Evolutionary conservation across 2,797 vertebrate genomes (phyloP).

Genomic region (Pampus argenteus): DNA sequence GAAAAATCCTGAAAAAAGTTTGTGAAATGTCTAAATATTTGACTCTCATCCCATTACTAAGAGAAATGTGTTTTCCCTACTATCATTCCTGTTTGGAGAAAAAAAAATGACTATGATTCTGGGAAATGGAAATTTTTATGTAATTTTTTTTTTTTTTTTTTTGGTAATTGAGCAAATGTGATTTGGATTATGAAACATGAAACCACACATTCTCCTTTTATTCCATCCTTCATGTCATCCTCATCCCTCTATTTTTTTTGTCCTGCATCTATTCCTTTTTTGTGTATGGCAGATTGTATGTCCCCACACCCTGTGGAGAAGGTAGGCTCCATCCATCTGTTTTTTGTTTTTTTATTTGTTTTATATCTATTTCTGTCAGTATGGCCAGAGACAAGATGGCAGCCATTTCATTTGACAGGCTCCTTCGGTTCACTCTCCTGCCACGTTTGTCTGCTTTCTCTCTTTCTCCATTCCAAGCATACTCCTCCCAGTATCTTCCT

Average conservation of each 20-base stretch:
- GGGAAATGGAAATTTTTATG: constrained; percentile 79
- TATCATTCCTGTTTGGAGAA: constrained; percentile 81
- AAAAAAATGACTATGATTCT: constrained; percentile 75
- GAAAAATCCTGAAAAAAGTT: constrained; percentile 85
- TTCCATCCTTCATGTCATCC: constrained; percentile 49
- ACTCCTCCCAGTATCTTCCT: constrained; percentile 84
- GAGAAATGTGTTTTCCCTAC: constrained; percentile 84
- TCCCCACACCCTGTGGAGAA: constrained; percentile 55
- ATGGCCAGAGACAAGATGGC: constrained; percentile 53
- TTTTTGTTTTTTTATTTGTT: constrained; percentile 55
- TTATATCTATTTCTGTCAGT: constrained; percentile 68
- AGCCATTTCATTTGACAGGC: constrained; percentile 52
- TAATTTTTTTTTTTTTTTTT: constrained; percentile 73
- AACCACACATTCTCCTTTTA: constrained; percentile 54
- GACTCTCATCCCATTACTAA: constrained; percentile 86
- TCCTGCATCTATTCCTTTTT: constrained; percentile 54
- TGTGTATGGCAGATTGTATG: constrained; percentile 67
- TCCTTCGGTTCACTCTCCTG: constrained; percentile 46
- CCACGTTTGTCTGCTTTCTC: constrained; percentile 68
- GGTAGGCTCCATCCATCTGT: constrained; percentile 53
- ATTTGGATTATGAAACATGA: constrained; percentile 77
- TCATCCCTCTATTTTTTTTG: constrained; percentile 44
- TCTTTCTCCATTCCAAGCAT: constrained; percentile 68
- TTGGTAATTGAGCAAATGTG: constrained; percentile 76
- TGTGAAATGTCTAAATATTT: constrained; percentile 92